Conservation (phyloP, 2,888 invertebrate genomes). For the Ditula angustiorana region DNA sequence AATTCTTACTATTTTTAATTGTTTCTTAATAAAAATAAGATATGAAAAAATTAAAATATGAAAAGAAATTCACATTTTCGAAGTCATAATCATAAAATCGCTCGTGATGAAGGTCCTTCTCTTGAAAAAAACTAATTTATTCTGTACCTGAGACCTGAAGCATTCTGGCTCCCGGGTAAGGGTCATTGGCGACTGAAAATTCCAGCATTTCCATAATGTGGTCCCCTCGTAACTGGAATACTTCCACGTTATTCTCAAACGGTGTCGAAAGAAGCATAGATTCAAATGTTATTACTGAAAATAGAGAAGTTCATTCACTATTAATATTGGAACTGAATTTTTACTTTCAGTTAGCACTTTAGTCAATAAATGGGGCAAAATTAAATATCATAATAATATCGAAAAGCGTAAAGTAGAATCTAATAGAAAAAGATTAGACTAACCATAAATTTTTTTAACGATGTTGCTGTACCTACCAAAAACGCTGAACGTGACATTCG, state of each 20-base stretch:
- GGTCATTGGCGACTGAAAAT: conserved; percentile 75
- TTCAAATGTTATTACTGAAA: conserved; percentile 88
- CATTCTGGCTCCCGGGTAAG: conserved; percentile 77
- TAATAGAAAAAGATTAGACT: too few relatives aligned
- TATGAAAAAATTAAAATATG: too few relatives aligned
- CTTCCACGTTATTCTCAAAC: conserved; percentile 90
- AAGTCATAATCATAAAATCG: too few relatives aligned
- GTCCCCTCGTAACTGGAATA: conserved; percentile 89
- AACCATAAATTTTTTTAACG: too few relatives aligned
- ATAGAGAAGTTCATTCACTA: neutral
- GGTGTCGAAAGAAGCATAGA: conserved; percentile 90
- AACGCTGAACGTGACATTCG: too few relatives aligned
- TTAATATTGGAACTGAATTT: too few relatives aligned
- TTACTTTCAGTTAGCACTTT: too few relatives aligned
- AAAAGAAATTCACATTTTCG: too few relatives aligned
- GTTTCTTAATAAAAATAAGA: too few relatives aligned
- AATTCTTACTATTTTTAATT: too few relatives aligned
- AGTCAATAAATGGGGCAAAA: too few relatives aligned
- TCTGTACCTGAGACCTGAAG: conserved; percentile 86
- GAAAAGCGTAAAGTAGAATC: neutral
- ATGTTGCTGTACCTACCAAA: too few relatives aligned
- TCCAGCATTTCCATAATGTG: conserved; percentile 88
- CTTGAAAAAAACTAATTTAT: neutral
- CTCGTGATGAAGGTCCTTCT: neutral
- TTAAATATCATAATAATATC: neutral